A percentile compares a stretch with the other conserved stretches of the same genome.
phyloP scores from a whole-genome alignment of 2,888 invertebrate genomes.

The Spisula solida region DNA sequence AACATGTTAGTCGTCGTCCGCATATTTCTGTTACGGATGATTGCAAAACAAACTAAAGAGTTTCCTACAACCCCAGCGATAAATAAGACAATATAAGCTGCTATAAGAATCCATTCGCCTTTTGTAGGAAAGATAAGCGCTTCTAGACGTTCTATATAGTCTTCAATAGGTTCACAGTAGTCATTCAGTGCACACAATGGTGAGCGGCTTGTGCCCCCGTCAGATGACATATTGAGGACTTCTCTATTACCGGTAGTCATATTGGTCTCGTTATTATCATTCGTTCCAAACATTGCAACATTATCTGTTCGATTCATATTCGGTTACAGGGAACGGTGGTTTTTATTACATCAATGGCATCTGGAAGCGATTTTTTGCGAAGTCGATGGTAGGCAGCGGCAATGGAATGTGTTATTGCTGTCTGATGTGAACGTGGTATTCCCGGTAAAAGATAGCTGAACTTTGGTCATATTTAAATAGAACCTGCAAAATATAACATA shows the following conservation, averaged over 20 bases:
- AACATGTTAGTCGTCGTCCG: conserved; percentile 97
- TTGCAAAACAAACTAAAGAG: conserved; percentile 94
- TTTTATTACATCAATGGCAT: no score
- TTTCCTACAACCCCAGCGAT: conserved; percentile 95
- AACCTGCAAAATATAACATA: no score
- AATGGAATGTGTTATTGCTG: no score
- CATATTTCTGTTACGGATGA: conserved; percentile 95
- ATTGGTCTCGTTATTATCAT: not conserved
- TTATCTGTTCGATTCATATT: not conserved
- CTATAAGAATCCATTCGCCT: conserved; percentile 92
- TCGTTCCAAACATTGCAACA: not conserved
- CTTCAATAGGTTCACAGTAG: conserved; percentile 60
- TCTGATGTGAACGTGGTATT: no score
- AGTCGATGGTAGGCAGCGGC: no score
- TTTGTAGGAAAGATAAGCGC: conserved; percentile 65
- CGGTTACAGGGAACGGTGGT: not conserved
- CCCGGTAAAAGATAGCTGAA: no score
- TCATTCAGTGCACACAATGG: conserved; percentile 64
- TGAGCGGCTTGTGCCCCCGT: conserved; percentile 21
- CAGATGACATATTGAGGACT: conserved; percentile 7
- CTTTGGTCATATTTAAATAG: no score
- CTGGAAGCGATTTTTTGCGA: no score
- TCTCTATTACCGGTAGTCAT: not conserved
- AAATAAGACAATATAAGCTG: conserved; percentile 93
- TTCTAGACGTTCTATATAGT: conserved; percentile 64